phyloP scores from a whole-genome alignment of 2,888 invertebrate genomes.

The Mesorhabditis sp. region DNA sequence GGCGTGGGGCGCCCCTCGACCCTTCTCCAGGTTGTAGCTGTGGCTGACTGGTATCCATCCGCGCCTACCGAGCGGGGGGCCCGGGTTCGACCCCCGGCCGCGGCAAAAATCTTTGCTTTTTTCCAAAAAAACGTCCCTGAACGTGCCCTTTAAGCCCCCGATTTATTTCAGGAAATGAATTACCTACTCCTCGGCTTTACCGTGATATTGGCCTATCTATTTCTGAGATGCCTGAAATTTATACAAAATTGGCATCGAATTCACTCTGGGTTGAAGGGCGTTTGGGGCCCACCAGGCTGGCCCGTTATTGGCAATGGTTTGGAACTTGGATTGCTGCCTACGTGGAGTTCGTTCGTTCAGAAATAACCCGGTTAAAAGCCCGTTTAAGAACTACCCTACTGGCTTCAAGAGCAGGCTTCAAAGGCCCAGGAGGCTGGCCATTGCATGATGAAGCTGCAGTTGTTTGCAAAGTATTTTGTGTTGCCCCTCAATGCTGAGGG shows the following conservation, averaged over 20 bases:
- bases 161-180: background rate
- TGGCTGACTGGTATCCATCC: too few relatives aligned
- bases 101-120: too few relatives aligned
- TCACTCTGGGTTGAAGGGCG: background rate
- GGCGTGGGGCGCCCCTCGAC: too few relatives aligned
- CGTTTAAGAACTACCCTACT: background rate
- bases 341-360: background rate
- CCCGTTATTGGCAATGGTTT: background rate
- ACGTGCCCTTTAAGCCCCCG: too few relatives aligned
- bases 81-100: too few relatives aligned
- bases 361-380: background rate
- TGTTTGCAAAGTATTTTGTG: background rate
- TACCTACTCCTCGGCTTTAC: background rate
- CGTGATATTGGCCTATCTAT: background rate
- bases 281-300: background rate
- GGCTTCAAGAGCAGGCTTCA: background rate
- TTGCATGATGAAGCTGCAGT: background rate
- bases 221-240: background rate
- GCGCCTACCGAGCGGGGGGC: too few relatives aligned
- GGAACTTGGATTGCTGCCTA: background rate
- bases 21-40: too few relatives aligned
- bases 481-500: background rate
- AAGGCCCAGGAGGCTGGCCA: background rate
- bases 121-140: too few relatives aligned
- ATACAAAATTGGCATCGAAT: constrained; percentile 4